These are phyloP conservation scores for Muntiacus reevesi DNA, from an alignment of 2,113 vertebrate genomes.

Conservation along the genomic window DNA sequence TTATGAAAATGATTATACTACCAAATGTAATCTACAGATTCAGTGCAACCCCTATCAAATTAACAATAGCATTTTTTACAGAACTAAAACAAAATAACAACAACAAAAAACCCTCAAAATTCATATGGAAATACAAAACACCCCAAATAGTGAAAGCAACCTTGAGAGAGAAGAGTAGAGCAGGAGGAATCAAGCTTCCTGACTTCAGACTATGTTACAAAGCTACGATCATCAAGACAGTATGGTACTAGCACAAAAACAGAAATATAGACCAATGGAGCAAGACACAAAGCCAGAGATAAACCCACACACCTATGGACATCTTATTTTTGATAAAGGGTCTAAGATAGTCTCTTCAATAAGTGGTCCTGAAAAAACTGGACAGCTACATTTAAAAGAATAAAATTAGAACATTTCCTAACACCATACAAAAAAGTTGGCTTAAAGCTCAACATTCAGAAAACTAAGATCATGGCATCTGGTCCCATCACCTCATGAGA, in stretches of 20 bases:
- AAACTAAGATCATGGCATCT: too few relatives aligned
- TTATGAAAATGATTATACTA: too few relatives aligned
- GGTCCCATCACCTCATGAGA: too few relatives aligned
- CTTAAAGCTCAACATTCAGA: too few relatives aligned
- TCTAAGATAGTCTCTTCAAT: neutral
- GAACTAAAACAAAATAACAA: neutral
- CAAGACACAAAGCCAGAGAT: neutral
- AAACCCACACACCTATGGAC: neutral
- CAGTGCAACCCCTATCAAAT: neutral
- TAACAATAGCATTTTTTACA: neutral
- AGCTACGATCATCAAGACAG: too few relatives aligned
- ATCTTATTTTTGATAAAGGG: neutral
- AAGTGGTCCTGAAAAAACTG: neutral
- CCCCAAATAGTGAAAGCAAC: neutral
- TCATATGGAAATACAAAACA: neutral
- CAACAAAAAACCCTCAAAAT: neutral
- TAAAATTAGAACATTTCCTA: too few relatives aligned
- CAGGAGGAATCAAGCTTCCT: neutral
- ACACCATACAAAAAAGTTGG: neutral
- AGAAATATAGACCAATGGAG: neutral
- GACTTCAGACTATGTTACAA: neutral
- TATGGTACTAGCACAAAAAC: neutral
- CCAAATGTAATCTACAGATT: neutral
- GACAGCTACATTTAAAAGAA: neutral
- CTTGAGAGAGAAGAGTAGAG: neutral